Percentiles rank a stretch among this genome's conserved stretches.
These are phyloP conservation scores for Gorsachius goisagi DNA, from an alignment of 2,113 vertebrate species.

Conservation along the genomic window DNA sequence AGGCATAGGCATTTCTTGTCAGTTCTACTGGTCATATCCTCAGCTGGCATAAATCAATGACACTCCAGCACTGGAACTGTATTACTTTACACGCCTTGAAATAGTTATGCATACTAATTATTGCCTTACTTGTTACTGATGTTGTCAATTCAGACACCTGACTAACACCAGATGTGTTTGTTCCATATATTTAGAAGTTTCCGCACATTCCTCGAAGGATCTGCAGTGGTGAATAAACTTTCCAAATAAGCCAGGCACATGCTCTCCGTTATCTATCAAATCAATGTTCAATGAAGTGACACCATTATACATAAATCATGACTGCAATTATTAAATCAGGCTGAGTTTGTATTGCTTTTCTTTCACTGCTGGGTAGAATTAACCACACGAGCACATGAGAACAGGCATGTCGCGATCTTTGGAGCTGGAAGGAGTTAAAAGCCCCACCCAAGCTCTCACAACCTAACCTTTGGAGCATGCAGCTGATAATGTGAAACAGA, in stretches of 20 bases:
- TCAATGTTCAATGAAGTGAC: constrained; percentile 43
- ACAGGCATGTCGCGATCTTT: neutral
- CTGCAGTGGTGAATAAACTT: constrained; percentile 5
- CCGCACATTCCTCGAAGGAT: constrained; percentile 9
- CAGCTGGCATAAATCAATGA: constrained; percentile 20
- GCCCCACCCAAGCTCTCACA: constrained; percentile 41
- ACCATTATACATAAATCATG: neutral
- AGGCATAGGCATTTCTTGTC: neutral
- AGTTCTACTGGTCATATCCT: neutral
- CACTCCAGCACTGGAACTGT: neutral
- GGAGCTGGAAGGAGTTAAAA: constrained; percentile 60
- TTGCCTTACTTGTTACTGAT: neutral
- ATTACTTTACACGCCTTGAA: constrained; percentile 35
- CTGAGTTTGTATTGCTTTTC: neutral
- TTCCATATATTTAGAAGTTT: constrained; percentile 13
- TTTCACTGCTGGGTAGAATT: neutral
- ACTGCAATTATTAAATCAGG: constrained; percentile 48
- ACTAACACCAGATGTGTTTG: constrained; percentile 25
- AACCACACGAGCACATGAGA: neutral
- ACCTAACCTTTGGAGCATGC: constrained; percentile 58
- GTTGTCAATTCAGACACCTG: constrained; percentile 32
- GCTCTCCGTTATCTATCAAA: constrained; percentile 27
- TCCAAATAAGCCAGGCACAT: neutral
- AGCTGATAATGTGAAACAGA: constrained; percentile 63
- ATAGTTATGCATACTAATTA: constrained; percentile 36